These are phyloP conservation scores for Enhydra lutris DNA, from an alignment of 2,113 vertebrate genomes.

Conservation along the genomic window DNA sequence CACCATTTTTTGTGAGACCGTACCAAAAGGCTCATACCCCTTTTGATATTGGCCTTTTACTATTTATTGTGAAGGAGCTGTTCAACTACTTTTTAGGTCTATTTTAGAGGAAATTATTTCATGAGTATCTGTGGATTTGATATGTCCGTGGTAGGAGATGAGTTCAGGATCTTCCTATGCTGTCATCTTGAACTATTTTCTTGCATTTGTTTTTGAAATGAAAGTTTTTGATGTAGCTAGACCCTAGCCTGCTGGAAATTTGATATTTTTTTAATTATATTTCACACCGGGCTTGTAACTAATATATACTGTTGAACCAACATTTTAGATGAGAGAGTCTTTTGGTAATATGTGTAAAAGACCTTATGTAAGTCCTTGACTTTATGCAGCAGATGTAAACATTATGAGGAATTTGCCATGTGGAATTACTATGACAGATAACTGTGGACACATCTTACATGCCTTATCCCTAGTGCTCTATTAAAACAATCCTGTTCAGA, in stretches of 20 bases:
- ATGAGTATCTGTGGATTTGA: not conserved
- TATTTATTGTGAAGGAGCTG: not conserved
- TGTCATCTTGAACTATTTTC: not conserved
- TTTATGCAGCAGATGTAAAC: not conserved
- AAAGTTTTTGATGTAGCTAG: not conserved
- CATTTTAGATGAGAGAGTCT: not conserved
- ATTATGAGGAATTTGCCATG: conserved; percentile 16
- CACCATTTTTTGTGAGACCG: not conserved
- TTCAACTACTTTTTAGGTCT: not conserved
- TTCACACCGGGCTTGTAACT: not conserved
- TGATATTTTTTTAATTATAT: not conserved
- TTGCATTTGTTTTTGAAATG: not conserved
- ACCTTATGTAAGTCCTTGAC: not conserved
- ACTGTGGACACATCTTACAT: not conserved
- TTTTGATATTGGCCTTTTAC: not conserved
- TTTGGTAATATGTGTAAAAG: not conserved
- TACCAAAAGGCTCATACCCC: not conserved
- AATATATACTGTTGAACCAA: not conserved
- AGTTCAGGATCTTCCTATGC: not conserved
- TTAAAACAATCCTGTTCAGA: conserved; percentile 6
- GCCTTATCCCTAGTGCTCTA: not conserved
- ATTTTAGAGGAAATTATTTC: not conserved
- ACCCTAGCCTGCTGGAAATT: not conserved
- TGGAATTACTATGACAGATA: not conserved
- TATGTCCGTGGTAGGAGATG: not conserved